Evolutionary conservation across 2,888 invertebrate species (phyloP).

Genomic region (Catonia carolina): DNA sequence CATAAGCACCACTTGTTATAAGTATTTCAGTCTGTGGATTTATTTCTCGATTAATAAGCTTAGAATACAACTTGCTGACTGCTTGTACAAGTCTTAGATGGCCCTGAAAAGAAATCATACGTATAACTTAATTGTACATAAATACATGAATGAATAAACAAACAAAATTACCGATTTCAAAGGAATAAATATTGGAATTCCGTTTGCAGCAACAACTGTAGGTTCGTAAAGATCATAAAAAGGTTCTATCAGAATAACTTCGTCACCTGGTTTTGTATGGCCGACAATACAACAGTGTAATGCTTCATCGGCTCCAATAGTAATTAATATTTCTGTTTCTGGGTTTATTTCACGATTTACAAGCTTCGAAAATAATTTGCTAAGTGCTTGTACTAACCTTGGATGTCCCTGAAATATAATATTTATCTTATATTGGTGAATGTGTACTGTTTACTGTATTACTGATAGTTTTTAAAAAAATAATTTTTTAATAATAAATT

Average conservation of each 20-base stretch:
- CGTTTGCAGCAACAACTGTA: constrained; percentile 85
- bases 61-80: constrained; percentile 76
- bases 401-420: constrained; percentile 97
- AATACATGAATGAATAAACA: too few species aligned
- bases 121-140: background rate
- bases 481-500: too few species aligned
- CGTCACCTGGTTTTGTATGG: constrained; percentile 77
- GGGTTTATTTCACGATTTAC: constrained; percentile 70
- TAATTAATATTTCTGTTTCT: constrained; percentile 77
- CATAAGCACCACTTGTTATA: constrained; percentile 90
- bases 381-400: constrained; percentile 72
- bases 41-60: constrained; percentile 65
- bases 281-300: constrained; percentile 80
- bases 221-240: constrained; percentile 97
- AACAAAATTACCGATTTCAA: too few species aligned
- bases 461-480: too few species aligned
- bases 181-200: constrained; percentile 78
- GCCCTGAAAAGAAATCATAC: constrained; percentile 78
- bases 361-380: constrained; percentile 76
- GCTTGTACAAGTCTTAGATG: constrained; percentile 83
- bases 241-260: constrained; percentile 96
- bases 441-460: too few species aligned
- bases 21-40: constrained; percentile 81
- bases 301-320: constrained; percentile 91
- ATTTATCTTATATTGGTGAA: too few species aligned